Evolutionary conservation across 2,888 invertebrate species (phyloP), one percentile per base, ranked within the genome.

Genomic region (Xylocampa areola): DNA sequence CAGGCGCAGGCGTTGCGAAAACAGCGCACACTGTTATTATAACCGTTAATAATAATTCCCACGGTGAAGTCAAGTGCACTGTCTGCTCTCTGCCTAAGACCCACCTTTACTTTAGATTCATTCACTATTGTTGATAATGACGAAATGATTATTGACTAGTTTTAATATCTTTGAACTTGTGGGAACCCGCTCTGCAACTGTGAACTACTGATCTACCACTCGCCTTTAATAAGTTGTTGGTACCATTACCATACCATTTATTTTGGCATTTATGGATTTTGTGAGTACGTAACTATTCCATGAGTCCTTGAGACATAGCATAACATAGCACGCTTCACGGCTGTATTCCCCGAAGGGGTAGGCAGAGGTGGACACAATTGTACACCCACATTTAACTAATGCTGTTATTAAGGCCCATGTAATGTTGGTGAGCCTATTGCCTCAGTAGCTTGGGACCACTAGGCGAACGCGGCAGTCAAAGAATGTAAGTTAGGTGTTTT

Each of bases 1-100:
- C 35, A n/a, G n/a, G n/a, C n/a, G n/a, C 53, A 37, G 57, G 40
- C 58, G 49, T 60, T 55, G 65, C 62, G 66, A 68, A 59, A 74
- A 63, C 61, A 43, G 61, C 37, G n/a, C 39, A 41, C 44, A 58
- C 69, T 63, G 76, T 77, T 63, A 67, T 54, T 45, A 48, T 41
- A 53, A 76, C 76, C 59, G 77, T 75, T 77, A 74, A 68, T 74
- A 65, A 51, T 65, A 64, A 66, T 74, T 76, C 76, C 53, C 76
- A 76, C 76, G 76, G 44, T 6, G 14, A 44, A 62, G 65, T 66
- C 72, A 68, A 72, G 67, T 68, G 72, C 67, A 67, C 35, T 37
- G 13, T 16, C 16, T 65, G 47, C 47, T 54, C 23, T 52, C 44
- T 33, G 37, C 50, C 37, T 61, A 36, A 47, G 53, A 33, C 40